A percentile compares a stretch with the other conserved stretches of the same genome.
These are phyloP conservation scores for Calidris pugnax DNA, from an alignment of 2,113 vertebrate genomes.

Conservation along the genomic window DNA sequence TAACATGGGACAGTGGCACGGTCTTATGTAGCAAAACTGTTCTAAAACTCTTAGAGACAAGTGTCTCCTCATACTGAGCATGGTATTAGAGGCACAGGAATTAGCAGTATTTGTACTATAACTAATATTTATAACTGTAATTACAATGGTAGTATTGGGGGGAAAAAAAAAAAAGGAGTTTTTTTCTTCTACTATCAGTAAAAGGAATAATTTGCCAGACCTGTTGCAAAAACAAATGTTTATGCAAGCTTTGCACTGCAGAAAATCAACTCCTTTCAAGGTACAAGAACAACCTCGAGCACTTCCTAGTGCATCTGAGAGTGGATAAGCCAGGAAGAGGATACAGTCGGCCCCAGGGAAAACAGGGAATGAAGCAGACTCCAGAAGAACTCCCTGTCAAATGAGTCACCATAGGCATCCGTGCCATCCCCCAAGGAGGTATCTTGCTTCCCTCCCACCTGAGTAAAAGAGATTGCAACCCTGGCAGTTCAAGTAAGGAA, in stretches of 20 bases:
- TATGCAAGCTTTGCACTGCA: not conserved
- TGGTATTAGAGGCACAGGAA: not conserved
- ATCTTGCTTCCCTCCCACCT: not conserved
- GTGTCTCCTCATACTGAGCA: conserved; percentile 6
- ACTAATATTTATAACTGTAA: not conserved
- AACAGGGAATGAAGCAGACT: not conserved
- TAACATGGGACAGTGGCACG: not conserved
- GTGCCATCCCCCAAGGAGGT: not conserved
- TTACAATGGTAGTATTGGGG: not conserved
- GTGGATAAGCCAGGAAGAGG: not conserved
- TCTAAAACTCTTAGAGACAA: not conserved
- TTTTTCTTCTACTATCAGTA: not conserved
- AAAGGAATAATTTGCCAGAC: not conserved
- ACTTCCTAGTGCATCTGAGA: not conserved
- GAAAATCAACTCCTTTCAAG: not conserved
- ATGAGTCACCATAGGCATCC: not conserved
- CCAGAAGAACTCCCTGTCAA: not conserved
- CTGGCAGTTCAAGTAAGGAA: not conserved
- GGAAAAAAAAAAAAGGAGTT: rapidly evolving
- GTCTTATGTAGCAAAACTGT: not conserved
- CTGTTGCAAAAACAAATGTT: not conserved
- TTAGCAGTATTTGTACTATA: not conserved
- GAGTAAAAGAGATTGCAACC: not conserved
- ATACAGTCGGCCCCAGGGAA: not conserved
- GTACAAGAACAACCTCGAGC: not conserved